Conservation (phyloP, 2,797 vertebrate species). For the Cuculus canorus region DNA sequence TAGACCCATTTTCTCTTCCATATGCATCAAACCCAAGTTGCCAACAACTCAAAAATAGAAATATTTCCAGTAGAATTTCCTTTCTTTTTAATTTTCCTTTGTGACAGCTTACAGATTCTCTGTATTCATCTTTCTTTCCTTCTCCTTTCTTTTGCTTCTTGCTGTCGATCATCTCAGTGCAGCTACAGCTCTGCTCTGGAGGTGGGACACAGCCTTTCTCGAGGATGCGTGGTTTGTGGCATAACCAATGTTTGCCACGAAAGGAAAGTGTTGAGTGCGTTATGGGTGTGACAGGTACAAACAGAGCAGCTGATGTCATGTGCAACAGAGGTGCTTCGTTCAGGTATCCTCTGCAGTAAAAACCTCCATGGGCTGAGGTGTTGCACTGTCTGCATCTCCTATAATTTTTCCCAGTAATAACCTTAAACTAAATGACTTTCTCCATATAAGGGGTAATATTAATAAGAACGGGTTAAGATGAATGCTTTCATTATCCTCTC, state of each 20-base stretch:
- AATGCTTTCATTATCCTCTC: not conserved
- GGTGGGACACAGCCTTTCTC: not conserved
- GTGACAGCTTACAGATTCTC: not conserved
- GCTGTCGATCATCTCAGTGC: fast-evolving
- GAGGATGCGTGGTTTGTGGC: not conserved
- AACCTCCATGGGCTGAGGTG: not conserved
- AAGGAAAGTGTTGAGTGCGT: fast-evolving
- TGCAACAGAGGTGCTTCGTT: not conserved
- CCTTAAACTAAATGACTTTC: not conserved
- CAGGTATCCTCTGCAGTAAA: not conserved
- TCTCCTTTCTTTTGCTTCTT: not conserved
- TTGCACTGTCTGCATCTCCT: not conserved
- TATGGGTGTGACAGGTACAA: fast-evolving
- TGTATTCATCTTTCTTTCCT: not conserved
- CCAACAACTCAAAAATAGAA: not conserved
- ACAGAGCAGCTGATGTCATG: not conserved
- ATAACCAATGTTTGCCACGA: fast-evolving
- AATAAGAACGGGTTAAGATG: not conserved
- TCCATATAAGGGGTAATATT: not conserved
- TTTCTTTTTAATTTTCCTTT: not conserved
- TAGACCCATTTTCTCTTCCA: not conserved
- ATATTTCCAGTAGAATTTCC: not conserved
- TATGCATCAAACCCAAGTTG: not conserved
- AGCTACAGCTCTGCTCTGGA: not conserved
- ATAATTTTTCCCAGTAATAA: not conserved